These are phyloP conservation scores for Pentalonia nigronervosa DNA, from an alignment of 1,140 invertebrate genomes.

Conservation along the genomic window DNA sequence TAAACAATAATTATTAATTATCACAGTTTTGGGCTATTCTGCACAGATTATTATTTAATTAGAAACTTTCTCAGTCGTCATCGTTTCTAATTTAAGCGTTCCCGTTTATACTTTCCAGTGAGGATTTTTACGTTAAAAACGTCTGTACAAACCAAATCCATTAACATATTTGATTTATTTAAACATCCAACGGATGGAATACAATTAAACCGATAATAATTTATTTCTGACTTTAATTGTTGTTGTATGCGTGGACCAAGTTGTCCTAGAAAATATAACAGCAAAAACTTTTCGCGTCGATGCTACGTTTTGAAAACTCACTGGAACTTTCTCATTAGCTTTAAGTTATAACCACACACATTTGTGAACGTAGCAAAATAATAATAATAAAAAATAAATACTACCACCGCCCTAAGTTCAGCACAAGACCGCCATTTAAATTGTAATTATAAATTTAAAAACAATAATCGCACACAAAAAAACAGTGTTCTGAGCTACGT, in stretches of 20 bases:
- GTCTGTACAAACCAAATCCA: neutral
- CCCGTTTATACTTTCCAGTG: neutral
- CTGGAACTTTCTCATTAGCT: conserved; percentile 6
- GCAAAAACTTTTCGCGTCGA: neutral
- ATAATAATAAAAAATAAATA: neutral
- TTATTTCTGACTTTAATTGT: conserved; percentile 14
- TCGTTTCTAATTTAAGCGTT: neutral
- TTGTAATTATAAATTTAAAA: neutral
- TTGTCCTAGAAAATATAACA: conserved; percentile 1
- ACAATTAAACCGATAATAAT: neutral
- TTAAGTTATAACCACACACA: neutral
- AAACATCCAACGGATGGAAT: neutral
- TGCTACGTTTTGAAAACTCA: conserved; percentile 8
- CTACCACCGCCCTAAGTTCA: neutral
- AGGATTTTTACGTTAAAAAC: neutral
- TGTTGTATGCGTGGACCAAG: neutral
- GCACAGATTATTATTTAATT: neutral
- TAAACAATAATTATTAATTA: neutral
- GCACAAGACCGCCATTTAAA: neutral
- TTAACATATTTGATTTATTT: conserved; percentile 36
- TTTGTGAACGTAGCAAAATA: neutral
- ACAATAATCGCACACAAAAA: neutral
- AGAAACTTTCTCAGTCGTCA: neutral
- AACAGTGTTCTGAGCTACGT: neutral
- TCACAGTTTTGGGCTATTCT: neutral